These are phyloP conservation scores for Falco punctatus DNA, from an alignment of 2,113 vertebrate species.

Conservation along the genomic window DNA sequence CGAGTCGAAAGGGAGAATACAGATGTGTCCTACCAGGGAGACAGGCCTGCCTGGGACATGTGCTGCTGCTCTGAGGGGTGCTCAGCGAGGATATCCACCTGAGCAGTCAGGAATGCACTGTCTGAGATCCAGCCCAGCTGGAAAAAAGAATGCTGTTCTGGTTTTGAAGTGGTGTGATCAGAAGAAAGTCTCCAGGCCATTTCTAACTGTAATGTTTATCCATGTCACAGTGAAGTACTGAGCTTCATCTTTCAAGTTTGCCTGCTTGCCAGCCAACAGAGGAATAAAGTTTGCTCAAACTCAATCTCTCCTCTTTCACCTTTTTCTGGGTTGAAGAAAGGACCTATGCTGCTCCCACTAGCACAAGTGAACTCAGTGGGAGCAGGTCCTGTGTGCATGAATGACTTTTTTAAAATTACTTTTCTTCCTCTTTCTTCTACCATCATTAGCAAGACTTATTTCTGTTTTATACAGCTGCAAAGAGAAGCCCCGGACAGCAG, in stretches of 20 bases:
- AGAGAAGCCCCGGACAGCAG: conserved; percentile 76
- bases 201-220: not conserved
- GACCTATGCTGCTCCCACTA: not conserved
- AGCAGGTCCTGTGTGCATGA: not conserved
- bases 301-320: not conserved
- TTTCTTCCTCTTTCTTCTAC: not conserved
- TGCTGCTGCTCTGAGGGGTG: not conserved
- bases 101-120: no score
- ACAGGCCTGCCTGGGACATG: not conserved
- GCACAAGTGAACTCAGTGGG: not conserved
- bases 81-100: not conserved
- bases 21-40: not conserved
- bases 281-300: not conserved
- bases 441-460: not conserved
- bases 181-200: not conserved
- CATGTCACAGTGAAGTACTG: not conserved
- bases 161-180: not conserved
- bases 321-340: not conserved
- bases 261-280: not conserved
- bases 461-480: conserved; percentile 71
- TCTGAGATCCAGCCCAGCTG: not conserved
- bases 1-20: not conserved
- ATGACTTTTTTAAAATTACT: not conserved
- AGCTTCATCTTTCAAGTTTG: not conserved
- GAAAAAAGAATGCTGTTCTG: not conserved